These are phyloP conservation scores for Agrochola macilenta DNA, from an alignment of 2,888 invertebrate genomes.

Conservation along the genomic window DNA sequence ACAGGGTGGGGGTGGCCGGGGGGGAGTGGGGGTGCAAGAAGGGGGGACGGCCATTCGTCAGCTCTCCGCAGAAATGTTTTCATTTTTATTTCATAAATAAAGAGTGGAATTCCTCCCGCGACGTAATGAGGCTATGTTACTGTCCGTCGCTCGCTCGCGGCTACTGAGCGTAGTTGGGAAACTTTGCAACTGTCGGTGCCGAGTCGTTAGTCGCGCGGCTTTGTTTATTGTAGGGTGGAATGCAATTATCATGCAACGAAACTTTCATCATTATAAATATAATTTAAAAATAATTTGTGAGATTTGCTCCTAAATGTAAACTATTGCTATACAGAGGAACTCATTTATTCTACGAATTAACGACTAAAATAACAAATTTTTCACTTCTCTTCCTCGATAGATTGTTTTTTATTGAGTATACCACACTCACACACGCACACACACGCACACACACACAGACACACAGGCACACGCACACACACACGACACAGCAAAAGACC, in stretches of 20 bases:
- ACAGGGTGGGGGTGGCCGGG: conserved; percentile 50
- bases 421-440: no score
- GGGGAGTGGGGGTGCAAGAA: conserved; percentile 37
- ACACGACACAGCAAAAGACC: no score
- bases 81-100: conserved; percentile 90
- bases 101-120: conserved; percentile 81
- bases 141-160: conserved; percentile 21
- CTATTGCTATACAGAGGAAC: no score
- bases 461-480: no score
- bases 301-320: no score
- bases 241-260: conserved; percentile 8
- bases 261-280: neutral
- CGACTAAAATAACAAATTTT: no score
- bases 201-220: neutral
- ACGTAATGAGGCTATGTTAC: conserved; percentile 79
- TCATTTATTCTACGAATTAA: no score
- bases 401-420: no score
- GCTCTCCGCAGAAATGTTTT: conserved; percentile 87
- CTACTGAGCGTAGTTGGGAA: conserved; percentile 15
- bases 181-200: conserved; percentile 46
- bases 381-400: no score
- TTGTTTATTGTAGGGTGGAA: conserved; percentile 14
- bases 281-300: no score
- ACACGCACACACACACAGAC: no score
- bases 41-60: conserved; percentile 81